These are phyloP conservation scores for Cuculus canorus DNA, from an alignment of 2,797 vertebrate genomes.

Conservation along the genomic window DNA sequence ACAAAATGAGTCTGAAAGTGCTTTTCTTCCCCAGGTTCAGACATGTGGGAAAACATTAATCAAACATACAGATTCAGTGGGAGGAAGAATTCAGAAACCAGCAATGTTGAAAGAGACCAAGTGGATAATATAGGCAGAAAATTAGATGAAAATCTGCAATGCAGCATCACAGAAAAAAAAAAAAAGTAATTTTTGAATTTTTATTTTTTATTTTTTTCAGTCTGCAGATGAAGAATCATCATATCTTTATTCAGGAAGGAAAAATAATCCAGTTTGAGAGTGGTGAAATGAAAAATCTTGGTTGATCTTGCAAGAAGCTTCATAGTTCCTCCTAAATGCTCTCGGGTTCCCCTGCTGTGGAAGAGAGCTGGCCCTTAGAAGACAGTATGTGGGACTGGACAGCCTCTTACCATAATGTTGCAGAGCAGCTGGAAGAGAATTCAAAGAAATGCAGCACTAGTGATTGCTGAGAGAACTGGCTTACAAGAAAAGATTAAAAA, in stretches of 20 bases:
- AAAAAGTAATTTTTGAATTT: neutral
- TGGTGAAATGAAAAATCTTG: neutral
- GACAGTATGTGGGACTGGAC: neutral
- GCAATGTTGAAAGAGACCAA: constrained; percentile 8
- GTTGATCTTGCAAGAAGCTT: neutral
- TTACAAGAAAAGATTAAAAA: neutral
- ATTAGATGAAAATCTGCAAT: neutral
- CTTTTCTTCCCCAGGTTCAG: constrained; percentile 46
- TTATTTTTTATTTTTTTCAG: neutral
- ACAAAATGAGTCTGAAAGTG: constrained; percentile 55
- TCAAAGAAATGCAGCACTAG: neutral
- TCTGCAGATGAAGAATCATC: neutral
- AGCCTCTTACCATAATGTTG: neutral
- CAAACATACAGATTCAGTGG: constrained; percentile 37
- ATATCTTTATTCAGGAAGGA: neutral
- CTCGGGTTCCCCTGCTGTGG: neutral
- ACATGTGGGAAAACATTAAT: constrained; percentile 67
- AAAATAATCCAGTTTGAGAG: neutral
- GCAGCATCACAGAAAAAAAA: neutral
- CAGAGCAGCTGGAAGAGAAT: neutral
- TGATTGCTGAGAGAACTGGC: neutral
- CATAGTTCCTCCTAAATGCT: neutral
- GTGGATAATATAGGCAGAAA: constrained; percentile 22
- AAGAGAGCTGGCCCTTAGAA: neutral
- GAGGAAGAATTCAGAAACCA: constrained; percentile 51